These are phyloP conservation scores for Scleropages formosus DNA, from an alignment of 2,797 vertebrate species.

Conservation along the genomic window DNA sequence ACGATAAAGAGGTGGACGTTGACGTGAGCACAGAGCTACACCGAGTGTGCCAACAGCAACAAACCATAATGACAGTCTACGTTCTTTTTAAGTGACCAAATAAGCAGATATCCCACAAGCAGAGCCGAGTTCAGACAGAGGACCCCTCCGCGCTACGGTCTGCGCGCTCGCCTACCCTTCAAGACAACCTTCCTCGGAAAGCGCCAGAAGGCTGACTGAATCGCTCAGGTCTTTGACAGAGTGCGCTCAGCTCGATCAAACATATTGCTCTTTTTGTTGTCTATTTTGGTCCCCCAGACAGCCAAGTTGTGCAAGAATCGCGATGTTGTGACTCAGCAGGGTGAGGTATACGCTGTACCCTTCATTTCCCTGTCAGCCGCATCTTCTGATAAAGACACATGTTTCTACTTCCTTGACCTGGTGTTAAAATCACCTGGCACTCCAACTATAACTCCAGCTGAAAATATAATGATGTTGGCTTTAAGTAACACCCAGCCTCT, in stretches of 20 bases:
- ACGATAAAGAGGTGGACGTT: slow-evolving; percentile 23
- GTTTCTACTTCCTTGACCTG: not conserved
- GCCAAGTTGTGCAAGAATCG: not conserved
- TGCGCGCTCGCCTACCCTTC: not conserved
- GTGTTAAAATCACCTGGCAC: not conserved
- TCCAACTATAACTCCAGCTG: not conserved
- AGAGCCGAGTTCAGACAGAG: not conserved
- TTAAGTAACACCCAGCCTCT: slow-evolving; percentile 19
- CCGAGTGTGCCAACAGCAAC: slow-evolving; percentile 30
- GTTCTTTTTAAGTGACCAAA: slow-evolving; percentile 49
- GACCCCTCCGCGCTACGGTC: not conserved
- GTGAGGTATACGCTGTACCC: not conserved
- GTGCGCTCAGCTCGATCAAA: not conserved
- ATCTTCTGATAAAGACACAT: not conserved
- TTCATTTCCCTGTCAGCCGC: not conserved
- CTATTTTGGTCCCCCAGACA: not conserved
- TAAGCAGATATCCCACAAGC: slow-evolving; percentile 47
- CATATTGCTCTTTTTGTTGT: not conserved
- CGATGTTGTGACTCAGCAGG: not conserved
- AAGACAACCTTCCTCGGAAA: not conserved
- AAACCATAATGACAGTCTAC: slow-evolving; percentile 47
- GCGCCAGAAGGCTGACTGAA: not conserved
- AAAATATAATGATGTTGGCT: slow-evolving; percentile 10
- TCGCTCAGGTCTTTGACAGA: not conserved
- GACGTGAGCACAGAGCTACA: slow-evolving; percentile 12